Evolutionary conservation across 2,888 invertebrate genomes (phyloP), one percentile per base, ranked within the genome.

Genomic region (Torymus texanus): DNA sequence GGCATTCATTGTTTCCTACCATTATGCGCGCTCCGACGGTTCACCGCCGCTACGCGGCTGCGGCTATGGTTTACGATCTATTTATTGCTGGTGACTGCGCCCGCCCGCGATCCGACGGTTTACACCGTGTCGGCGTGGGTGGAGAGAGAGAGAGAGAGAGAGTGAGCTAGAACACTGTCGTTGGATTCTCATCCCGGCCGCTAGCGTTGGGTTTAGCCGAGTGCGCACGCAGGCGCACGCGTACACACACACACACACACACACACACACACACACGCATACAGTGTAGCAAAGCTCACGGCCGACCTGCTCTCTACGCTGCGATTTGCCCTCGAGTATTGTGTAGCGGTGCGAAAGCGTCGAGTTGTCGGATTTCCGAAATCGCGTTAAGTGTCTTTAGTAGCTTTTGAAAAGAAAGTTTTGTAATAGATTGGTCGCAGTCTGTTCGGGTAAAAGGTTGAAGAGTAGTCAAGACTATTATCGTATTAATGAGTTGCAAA

Each of bases 1-100:
- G 87, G 89, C 88, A 88, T 90, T 90, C 90, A 90, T 90, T 90
- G 90, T 90, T 90, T 90, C 90, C 90, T 88, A 88, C 89, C 88
- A 90, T 90, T 90, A 90, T 89, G 89, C 89, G 88, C 89, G 87
- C 90, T 89, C 87, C 88, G 88, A 85, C 88, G 88, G 89, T 86
- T 88, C 68, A 12, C 68, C 51, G 24, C 67, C 56, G 62, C 55
- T 18, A 24, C 2, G 51, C 24, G 11, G 18, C 16, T 29, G 68
- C 55, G 77, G 87, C 86, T 85, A 87, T 87, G 86, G 87, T 90
- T 90, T 89, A 90, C 88, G 89, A 90, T 90, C 87, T 89, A 88
- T 89, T 88, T 87, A 88, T 88, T 88, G 87, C 85, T 41, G 41
- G 41, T 41, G 41, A 41, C 41, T 83, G 82, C 84, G 67, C 73